These are phyloP conservation scores for Syritta pipiens DNA, from an alignment of 2,888 invertebrate species.

Conservation along the genomic window DNA sequence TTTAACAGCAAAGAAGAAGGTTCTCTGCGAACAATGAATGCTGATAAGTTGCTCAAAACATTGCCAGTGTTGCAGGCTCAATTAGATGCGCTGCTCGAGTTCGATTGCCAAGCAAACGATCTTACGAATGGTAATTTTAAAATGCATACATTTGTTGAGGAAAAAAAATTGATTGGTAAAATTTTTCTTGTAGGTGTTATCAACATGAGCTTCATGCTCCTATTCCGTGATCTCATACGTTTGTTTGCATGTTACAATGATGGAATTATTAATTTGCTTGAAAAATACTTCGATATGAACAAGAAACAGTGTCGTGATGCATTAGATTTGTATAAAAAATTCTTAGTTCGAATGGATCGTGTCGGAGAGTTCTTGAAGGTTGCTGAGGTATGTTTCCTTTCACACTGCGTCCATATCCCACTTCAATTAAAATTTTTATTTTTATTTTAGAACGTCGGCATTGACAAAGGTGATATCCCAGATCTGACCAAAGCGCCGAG, in stretches of 20 bases:
- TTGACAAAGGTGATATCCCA: constrained; percentile 99
- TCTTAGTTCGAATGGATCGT: constrained; percentile 98
- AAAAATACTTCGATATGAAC: constrained; percentile 99
- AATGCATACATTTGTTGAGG: neutral
- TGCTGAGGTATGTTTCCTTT: constrained; percentile 81
- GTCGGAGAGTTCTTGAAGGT: constrained; percentile 98
- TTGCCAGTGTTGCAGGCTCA: constrained; percentile 97
- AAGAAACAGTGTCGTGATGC: constrained; percentile 99
- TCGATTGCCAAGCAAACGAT: constrained; percentile 97
- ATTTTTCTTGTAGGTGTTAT: constrained; percentile 85
- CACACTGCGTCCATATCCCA: neutral
- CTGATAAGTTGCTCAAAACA: constrained; percentile 97
- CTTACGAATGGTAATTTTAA: constrained; percentile 87
- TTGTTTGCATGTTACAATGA: constrained; percentile 99
- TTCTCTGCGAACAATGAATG: constrained; percentile 96
- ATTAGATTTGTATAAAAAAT: constrained; percentile 98
- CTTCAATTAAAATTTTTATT: constrained; percentile 73
- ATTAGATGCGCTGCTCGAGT: constrained; percentile 96
- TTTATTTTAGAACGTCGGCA: constrained; percentile 91
- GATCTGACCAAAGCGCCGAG: constrained; percentile 99
- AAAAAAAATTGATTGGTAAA: neutral
- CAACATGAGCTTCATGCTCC: constrained; percentile 98
- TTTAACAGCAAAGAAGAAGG: constrained; percentile 97
- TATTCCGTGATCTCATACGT: constrained; percentile 99
- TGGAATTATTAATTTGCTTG: constrained; percentile 98